A percentile compares a stretch with the other conserved stretches of the same genome.
Conservation (phyloP, 2,797 vertebrate species). For the Crenichthys baileyi region DNA sequence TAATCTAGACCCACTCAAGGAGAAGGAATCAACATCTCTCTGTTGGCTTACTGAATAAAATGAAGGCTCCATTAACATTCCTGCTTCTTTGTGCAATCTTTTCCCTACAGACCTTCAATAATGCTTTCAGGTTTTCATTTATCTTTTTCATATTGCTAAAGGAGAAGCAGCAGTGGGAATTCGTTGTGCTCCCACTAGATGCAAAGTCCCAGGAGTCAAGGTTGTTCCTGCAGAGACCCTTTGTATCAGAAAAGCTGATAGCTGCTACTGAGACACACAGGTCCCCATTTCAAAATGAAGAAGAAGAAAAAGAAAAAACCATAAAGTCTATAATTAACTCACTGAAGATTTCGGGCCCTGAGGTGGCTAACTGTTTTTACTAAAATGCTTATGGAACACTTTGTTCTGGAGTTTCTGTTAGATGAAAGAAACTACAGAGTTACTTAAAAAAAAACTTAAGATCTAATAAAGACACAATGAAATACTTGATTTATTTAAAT, state of each 20-base stretch:
- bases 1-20: constrained; percentile 10
- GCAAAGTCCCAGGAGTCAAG: constrained; percentile 52
- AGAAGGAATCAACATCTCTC: constrained; percentile 8
- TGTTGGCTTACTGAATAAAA: constrained; percentile 36
- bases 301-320: constrained; percentile 13
- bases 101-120: constrained; percentile 36
- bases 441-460: neutral
- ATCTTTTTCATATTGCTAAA: constrained; percentile 23
- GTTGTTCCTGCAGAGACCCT: constrained; percentile 38
- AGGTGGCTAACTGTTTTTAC: constrained; percentile 12
- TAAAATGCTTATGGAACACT: neutral
- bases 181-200: constrained; percentile 15
- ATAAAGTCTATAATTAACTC: constrained; percentile 36
- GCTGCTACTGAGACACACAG: constrained; percentile 39
- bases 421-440: neutral
- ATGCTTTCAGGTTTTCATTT: constrained; percentile 24
- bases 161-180: constrained; percentile 33
- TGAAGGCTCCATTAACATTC: constrained; percentile 66
- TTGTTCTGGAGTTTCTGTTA: neutral
- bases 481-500: neutral
- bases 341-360: constrained; percentile 17
- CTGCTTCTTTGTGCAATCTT: constrained; percentile 30
- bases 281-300: constrained; percentile 36
- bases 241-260: constrained; percentile 51
- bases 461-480: neutral